Evolutionary conservation across 1,140 invertebrate species (phyloP).

Genomic region (Oppia nitens): DNA sequence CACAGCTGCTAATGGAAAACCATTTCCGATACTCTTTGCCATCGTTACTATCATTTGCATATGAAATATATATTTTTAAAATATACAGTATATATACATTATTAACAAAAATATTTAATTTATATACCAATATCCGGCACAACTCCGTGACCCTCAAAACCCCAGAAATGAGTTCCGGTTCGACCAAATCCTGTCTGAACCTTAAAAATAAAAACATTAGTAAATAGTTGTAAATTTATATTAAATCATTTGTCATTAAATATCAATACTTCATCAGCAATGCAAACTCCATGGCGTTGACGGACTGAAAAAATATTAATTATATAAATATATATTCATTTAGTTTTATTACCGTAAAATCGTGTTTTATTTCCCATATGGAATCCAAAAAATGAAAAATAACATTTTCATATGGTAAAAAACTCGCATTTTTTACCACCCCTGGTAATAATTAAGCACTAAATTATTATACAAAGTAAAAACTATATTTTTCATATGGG

Average conservation of each 20-base stretch:
- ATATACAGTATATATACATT: background rate
- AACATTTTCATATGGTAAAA: no score
- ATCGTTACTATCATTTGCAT: conserved; percentile 29
- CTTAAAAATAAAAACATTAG: conserved; percentile 28
- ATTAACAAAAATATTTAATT: background rate
- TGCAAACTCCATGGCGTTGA: conserved; percentile 62
- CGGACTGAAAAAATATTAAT: conserved; percentile 33
- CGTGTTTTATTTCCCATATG: no score
- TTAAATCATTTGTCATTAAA: background rate
- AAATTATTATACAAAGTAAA: no score
- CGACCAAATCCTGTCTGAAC: conserved; percentile 92
- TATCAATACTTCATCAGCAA: conserved; percentile 67
- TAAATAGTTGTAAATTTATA: no score
- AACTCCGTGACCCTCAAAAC: conserved; percentile 70
- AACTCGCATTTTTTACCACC: no score
- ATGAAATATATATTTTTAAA: conserved; percentile 8
- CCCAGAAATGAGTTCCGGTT: conserved; percentile 86
- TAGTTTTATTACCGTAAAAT: no score
- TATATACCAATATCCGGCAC: conserved; percentile 59
- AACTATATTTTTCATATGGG: no score
- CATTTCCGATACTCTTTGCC: conserved; percentile 52
- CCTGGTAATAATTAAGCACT: no score
- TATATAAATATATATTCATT: background rate
- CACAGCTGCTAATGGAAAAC: conserved; percentile 83
- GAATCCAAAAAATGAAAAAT: no score